Evolutionary conservation across 1,140 invertebrate genomes (phyloP).

Genomic region (Drosophila murphyi): DNA sequence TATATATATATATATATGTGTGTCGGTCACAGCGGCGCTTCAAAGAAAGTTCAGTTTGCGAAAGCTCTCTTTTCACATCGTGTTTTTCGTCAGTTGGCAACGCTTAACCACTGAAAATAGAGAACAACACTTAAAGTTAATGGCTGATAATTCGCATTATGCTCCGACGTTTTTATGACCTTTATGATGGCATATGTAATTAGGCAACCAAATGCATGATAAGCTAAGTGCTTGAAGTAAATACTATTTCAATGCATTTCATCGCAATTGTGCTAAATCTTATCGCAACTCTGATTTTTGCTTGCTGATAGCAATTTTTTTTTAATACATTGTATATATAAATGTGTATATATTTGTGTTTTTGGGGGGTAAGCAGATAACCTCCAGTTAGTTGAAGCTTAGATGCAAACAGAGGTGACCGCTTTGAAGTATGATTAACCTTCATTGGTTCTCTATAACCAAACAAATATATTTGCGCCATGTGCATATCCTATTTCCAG

Average conservation of each 20-base stretch:
- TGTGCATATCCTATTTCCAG: slow-evolving; percentile 11
- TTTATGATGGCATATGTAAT: slow-evolving; percentile 21
- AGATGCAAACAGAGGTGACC: slow-evolving; percentile 63
- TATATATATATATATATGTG: not conserved
- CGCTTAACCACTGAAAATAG: slow-evolving; percentile 3
- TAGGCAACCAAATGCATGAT: slow-evolving; percentile 34
- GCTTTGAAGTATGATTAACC: slow-evolving; percentile 24
- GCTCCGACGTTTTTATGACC: slow-evolving; percentile 31
- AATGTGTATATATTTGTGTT: slow-evolving; percentile 18
- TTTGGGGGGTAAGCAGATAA: slow-evolving; percentile 35
- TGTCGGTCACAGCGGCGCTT: slow-evolving; percentile 7
- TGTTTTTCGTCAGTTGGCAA: slow-evolving; percentile 16
- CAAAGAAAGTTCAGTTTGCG: slow-evolving; percentile 32
- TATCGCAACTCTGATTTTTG: slow-evolving; percentile 11
- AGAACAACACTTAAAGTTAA: slow-evolving; percentile 11
- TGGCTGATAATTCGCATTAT: not conserved
- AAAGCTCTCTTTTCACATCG: slow-evolving; percentile 14
- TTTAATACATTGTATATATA: not conserved
- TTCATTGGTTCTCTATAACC: slow-evolving; percentile 35
- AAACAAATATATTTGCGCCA: not conserved
- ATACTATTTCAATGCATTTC: slow-evolving; percentile 24
- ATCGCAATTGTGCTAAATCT: slow-evolving; percentile 1
- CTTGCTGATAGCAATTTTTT: slow-evolving; percentile 13
- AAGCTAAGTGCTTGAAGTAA: slow-evolving; percentile 23
- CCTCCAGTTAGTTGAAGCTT: slow-evolving; percentile 16